Conservation (phyloP, 1,140 invertebrate genomes). For the Dendrolimus kikuchii region DNA sequence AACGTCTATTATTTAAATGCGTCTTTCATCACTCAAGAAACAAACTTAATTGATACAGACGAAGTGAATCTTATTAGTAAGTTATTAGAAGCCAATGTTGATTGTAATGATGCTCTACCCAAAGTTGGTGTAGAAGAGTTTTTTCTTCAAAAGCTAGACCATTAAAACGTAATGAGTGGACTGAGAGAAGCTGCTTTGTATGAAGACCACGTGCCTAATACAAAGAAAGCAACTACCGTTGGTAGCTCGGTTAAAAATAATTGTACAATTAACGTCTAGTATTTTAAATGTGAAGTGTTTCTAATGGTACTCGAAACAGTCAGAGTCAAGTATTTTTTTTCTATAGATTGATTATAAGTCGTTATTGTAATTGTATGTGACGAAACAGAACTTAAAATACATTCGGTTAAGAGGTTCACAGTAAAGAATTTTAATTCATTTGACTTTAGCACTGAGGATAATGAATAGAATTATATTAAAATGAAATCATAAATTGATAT, state of each 20-base stretch:
- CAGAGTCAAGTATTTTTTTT: not conserved
- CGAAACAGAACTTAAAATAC: too few relatives aligned
- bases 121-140: slow-evolving; percentile 8
- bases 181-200: slow-evolving; percentile 54
- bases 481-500: too few relatives aligned
- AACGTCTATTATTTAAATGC: slow-evolving; percentile 56
- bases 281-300: slow-evolving; percentile 23
- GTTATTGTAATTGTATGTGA: too few relatives aligned
- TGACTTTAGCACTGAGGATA: too few relatives aligned
- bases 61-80: too few relatives aligned
- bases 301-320: slow-evolving; percentile 57
- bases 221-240: slow-evolving; percentile 65
- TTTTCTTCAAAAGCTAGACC: slow-evolving; percentile 43
- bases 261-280: slow-evolving; percentile 62
- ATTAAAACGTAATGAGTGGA: slow-evolving; percentile 66
- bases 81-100: too few relatives aligned
- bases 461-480: too few relatives aligned
- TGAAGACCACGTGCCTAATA: slow-evolving; percentile 54
- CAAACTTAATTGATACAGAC: too few relatives aligned
- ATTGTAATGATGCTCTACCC: too few relatives aligned
- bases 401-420: too few relatives aligned
- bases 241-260: slow-evolving; percentile 60
- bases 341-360: too few relatives aligned
- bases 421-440: too few relatives aligned
- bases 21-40: slow-evolving; percentile 35